A percentile compares a stretch with the other conserved stretches of the same genome.
phyloP scores from a whole-genome alignment of 2,113 vertebrate species.

The Poicephalus gulielmi region DNA sequence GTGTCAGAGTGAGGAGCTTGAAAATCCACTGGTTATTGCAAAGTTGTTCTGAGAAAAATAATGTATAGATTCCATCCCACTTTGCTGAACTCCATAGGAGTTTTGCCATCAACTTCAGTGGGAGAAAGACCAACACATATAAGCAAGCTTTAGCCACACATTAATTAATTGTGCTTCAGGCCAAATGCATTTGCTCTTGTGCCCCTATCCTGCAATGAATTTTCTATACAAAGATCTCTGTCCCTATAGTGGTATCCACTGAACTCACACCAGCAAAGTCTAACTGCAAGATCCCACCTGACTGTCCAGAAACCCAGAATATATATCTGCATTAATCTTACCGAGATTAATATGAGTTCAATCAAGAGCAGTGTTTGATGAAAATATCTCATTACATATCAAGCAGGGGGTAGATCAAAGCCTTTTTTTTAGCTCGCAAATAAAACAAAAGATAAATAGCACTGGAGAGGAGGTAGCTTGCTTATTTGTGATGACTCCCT shows the following conservation, averaged over 20 bases:
- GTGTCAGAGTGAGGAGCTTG: constrained; percentile 25
- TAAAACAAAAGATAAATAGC: constrained; percentile 12
- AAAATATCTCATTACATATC: constrained; percentile 12
- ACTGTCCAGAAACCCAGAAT: background rate
- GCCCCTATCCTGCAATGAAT: background rate
- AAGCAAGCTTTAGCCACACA: background rate
- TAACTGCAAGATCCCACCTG: background rate
- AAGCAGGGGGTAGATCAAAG: background rate
- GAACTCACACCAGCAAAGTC: background rate
- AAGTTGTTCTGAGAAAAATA: constrained; percentile 50
- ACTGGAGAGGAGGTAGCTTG: background rate
- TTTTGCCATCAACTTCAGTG: background rate
- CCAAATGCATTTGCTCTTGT: background rate
- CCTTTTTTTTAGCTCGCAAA: background rate
- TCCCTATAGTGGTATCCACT: background rate
- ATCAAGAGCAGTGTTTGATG: background rate
- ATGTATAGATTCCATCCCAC: background rate
- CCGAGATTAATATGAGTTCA: background rate
- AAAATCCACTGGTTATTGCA: constrained; percentile 44
- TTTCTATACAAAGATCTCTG: background rate
- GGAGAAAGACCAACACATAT: background rate
- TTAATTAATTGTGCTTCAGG: background rate
- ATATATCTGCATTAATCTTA: background rate
- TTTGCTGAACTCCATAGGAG: constrained; percentile 10
- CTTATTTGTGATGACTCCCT: constrained; percentile 2